Evolutionary conservation across 2,113 vertebrate species (phyloP).

Genomic region (Cacatua alba): DNA sequence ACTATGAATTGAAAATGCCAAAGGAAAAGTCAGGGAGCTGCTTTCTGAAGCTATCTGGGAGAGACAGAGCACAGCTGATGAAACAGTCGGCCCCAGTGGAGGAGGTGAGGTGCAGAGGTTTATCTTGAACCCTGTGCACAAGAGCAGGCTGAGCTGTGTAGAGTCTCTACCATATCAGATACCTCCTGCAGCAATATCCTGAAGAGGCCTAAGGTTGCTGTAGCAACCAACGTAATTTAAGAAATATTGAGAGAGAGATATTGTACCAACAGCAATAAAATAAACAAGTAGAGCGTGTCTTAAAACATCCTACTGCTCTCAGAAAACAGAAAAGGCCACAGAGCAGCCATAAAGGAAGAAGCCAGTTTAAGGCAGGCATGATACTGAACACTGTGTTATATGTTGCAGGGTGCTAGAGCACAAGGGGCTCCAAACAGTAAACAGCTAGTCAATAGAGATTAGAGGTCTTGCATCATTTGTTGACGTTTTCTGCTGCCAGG

Average conservation of each 20-base stretch:
- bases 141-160: accelerated
- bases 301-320: neutral
- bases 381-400: neutral
- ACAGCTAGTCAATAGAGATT: neutral
- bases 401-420: neutral
- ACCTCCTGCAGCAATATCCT: slow-evolving; percentile 14
- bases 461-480: neutral
- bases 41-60: neutral
- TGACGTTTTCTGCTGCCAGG: slow-evolving; percentile 1
- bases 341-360: slow-evolving; percentile 6
- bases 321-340: slow-evolving; percentile 13
- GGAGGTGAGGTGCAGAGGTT: neutral
- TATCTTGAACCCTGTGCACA: neutral
- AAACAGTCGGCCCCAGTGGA: neutral
- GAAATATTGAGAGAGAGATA: slow-evolving; percentile 18
- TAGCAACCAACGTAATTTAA: slow-evolving; percentile 58
- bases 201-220: slow-evolving; percentile 45
- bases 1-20: neutral
- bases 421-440: neutral
- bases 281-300: neutral
- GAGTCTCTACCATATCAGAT: neutral
- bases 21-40: neutral
- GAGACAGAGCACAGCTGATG: neutral
- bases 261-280: slow-evolving; percentile 28
- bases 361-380: neutral